Conservation (phyloP, 2,888 invertebrate genomes). For the Xanthia togata region DNA sequence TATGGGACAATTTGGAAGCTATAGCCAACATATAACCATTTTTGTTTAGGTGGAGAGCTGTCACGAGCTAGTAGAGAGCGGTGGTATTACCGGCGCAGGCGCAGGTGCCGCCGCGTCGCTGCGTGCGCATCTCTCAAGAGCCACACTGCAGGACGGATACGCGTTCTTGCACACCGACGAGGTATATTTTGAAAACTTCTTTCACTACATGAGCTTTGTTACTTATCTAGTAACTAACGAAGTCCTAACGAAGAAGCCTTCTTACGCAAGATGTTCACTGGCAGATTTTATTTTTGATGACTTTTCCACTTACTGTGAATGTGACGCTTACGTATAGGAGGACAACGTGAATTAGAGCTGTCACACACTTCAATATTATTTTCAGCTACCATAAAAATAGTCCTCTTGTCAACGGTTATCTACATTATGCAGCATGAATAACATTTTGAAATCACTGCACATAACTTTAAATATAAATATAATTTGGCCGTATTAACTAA, state of each 20-base stretch:
- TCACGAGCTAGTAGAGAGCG: conserved; percentile 83
- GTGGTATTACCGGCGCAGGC: conserved; percentile 71
- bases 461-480: conserved; percentile 7
- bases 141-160: conserved; percentile 81
- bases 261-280: background rate
- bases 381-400: background rate
- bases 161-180: conserved; percentile 84
- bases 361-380: background rate
- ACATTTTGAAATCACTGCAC: conserved; percentile 2
- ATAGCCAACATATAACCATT: conserved; percentile 71
- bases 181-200: conserved; percentile 69
- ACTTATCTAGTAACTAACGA: background rate
- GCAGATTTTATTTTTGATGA: background rate
- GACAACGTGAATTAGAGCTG: background rate
- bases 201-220: background rate
- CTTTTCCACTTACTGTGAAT: background rate
- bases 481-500: conserved; percentile 47
- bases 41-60: conserved; percentile 83
- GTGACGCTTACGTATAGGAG: background rate
- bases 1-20: too few species aligned
- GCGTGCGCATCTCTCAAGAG: conserved; percentile 80
- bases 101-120: conserved; percentile 74
- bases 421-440: background rate
- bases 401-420: background rate
- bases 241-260: background rate